Evolutionary conservation across 2,797 vertebrate species (phyloP), one percentile per base, ranked within the genome.

Genomic region (Anguilla marmorata): DNA sequence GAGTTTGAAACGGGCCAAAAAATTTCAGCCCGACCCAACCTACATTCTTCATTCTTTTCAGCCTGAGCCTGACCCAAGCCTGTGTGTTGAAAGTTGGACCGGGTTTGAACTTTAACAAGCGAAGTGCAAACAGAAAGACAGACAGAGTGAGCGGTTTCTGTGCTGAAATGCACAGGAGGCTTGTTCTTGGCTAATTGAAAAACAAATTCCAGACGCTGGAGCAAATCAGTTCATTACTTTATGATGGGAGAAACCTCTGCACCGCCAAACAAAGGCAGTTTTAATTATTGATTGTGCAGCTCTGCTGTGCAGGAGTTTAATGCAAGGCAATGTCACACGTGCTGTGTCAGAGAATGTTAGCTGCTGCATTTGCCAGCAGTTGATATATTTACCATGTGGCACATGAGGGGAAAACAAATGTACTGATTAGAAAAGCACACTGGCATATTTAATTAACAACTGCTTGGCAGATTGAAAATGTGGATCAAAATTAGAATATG

Each of bases 391-490:
- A 76, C 14, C 30, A 76, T 41, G 33, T 76, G 33, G 11, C 14
- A 0, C 30, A 41, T 76, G 72, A 76, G 14, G 74, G 33, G 14
- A 76, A 41, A 76, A 76, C 27, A 74, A 74, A 74, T 74, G 69
- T 14, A 33, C 27, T 74, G 30, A 37, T 74, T 74, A 74, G 30
- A 74, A 37, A 74, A 37, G 69, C 8, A 76, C 74, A 76, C 19
- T 41, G 74, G 19, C 33, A 76, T 41, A 37, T 37, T 76, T 76
- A 37, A 37, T 41, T 76, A 19, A 76, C 33, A 41, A 41, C 74
- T 41, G 74, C 69, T 74, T 74, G 69, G 30, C 69, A 74, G 12
- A 74, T 74, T 74, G 69, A 74, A 74, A 74, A 30, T 74, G 12
- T 74, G 27, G 27, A 74, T 74, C 69, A 74, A 30, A 74, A 30